Evolutionary conservation across 1,140 invertebrate species (phyloP).

Genomic region (Caerostris darwini): DNA sequence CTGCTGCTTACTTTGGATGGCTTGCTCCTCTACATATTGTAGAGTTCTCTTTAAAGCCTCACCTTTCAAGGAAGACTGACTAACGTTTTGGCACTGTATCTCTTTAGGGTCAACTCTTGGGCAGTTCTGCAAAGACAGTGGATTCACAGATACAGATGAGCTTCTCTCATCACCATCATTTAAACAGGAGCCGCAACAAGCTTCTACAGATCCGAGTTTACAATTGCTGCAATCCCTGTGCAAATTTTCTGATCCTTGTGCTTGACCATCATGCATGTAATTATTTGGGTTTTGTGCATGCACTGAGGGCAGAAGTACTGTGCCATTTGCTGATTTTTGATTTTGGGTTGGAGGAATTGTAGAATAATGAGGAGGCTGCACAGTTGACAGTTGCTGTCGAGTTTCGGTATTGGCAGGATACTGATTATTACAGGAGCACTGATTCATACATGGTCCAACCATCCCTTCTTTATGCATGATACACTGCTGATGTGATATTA

Average conservation of each 20-base stretch:
- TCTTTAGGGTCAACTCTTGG: slow-evolving; percentile 68
- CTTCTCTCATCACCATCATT: slow-evolving; percentile 75
- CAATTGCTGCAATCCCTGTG: slow-evolving; percentile 31
- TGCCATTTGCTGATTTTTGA: not conserved
- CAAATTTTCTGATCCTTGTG: not conserved
- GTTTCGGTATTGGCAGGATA: not conserved
- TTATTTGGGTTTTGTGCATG: not conserved
- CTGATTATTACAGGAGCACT: not conserved
- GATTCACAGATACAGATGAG: slow-evolving; percentile 77
- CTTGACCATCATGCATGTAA: not conserved
- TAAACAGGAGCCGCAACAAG: slow-evolving; percentile 59
- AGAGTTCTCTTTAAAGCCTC: slow-evolving; percentile 93
- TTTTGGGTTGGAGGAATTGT: not conserved
- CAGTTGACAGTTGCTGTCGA: not conserved
- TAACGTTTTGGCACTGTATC: slow-evolving; percentile 78
- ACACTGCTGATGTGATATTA: slow-evolving; percentile 13
- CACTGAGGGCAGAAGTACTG: not conserved
- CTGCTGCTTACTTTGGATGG: slow-evolving; percentile 82
- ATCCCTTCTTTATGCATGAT: not conserved
- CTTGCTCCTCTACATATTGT: slow-evolving; percentile 90
- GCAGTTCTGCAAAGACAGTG: slow-evolving; percentile 73
- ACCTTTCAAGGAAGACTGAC: slow-evolving; percentile 79
- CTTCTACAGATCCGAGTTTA: slow-evolving; percentile 54
- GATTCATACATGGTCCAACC: not conserved
- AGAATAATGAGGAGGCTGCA: not conserved